These are phyloP conservation scores for Pandemis corylana DNA, from an alignment of 2,888 invertebrate genomes.

Conservation along the genomic window DNA sequence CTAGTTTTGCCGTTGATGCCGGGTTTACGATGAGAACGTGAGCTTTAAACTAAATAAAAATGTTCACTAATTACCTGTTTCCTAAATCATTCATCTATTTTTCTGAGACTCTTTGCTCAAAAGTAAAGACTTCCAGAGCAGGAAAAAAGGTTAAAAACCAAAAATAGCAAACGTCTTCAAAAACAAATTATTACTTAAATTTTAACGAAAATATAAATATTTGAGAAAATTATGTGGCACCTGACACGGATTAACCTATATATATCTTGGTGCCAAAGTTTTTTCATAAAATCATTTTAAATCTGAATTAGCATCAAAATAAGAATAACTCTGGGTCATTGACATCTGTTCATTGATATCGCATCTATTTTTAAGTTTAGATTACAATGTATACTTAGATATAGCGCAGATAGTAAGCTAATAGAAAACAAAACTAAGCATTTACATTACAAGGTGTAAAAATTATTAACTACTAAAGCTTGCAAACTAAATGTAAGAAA, in stretches of 20 bases:
- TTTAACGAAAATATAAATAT: slow-evolving; percentile 7
- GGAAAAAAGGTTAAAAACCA: slow-evolving; percentile 12
- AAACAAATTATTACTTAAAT: slow-evolving; percentile 15
- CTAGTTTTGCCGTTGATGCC: not conserved
- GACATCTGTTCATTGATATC: slow-evolving; percentile 39
- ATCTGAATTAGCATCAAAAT: slow-evolving; percentile 28
- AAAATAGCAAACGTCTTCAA: not conserved
- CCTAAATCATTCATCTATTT: not conserved
- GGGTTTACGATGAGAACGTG: not conserved
- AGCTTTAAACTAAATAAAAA: too few species aligned
- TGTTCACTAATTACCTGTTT: too few species aligned
- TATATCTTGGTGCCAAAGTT: slow-evolving; percentile 33
- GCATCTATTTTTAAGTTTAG: slow-evolving; percentile 27
- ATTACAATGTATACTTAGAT: slow-evolving; percentile 22
- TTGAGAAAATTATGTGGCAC: slow-evolving; percentile 7
- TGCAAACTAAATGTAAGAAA: not conserved
- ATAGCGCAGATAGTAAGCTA: slow-evolving; percentile 10
- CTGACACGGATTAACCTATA: slow-evolving; percentile 34
- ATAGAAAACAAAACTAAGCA: slow-evolving; percentile 1
- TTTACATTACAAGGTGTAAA: not conserved
- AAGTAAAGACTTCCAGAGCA: not conserved
- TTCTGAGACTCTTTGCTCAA: not conserved
- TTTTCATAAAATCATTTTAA: slow-evolving; percentile 25
- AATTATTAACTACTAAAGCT: not conserved
- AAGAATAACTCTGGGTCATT: slow-evolving; percentile 38